Base-by-base conservation (phyloP, 2,113 vertebrate species). In the Oreochromis tanganicae region DNA sequence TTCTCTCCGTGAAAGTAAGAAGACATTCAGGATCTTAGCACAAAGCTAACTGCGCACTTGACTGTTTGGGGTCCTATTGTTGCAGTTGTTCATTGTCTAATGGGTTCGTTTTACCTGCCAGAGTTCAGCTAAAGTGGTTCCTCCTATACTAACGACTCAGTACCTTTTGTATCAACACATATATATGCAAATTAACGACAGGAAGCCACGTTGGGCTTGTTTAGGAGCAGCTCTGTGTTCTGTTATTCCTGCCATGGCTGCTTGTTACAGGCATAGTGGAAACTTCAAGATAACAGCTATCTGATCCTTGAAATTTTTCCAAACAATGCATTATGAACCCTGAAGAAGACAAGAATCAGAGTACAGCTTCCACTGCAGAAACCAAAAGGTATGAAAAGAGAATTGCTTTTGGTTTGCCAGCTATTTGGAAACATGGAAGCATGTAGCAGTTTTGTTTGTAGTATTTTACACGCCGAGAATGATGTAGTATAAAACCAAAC, bases 111-210 rank as follows among this genome's bases (percentile, higher is more conserved):
- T 86, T 86, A 90, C 90, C 87, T 85, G 54, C 81, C 80, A 75
- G 73, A 89, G 83, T 85, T 85, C 75, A 84, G 79, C 82, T 80
- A 41, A 87, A 90, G 86, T 78, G 38, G 46, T 27, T 73, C 43
- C 85, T 87, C 75, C 85, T 27, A 11, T 5, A n/a, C 83, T 83
- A 5, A 14, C 6, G n/a, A 21, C 85, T 90, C 86, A 48, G 29
- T 66, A 13, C 75, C 84, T 86, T 85, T 87, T 55, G 84, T 85
- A n/a, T 78, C 82, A 68, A 90, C 79, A 68, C 87, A 93, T 84
- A 36, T 85, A 88, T 17, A 91, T 92, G 92, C 85, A 91, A 88
- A 93, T 91, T 1, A 86, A 87, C 48, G 5, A 2, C 68, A 8
- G 66, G 85, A 61, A 86, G 55, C 59, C 85, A 81, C 71, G 81